Evolutionary conservation across 2,113 vertebrate genomes (phyloP), one percentile per base, ranked within the genome.

Genomic region (western clawed frog (Xenopus tropicalis)): DNA sequence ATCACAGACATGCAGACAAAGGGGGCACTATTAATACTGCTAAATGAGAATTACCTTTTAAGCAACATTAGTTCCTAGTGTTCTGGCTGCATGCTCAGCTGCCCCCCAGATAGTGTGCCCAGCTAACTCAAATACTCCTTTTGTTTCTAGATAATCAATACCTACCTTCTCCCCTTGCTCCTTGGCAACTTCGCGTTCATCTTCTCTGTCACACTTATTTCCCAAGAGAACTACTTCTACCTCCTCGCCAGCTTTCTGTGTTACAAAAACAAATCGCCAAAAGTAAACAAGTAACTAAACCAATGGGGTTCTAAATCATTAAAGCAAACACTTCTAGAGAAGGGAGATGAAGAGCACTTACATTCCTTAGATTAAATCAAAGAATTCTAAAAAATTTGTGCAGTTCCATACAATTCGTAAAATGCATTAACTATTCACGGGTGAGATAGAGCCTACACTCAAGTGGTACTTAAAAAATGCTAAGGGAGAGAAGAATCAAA

Each of bases 191-290:
- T 83, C 80, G 64, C 87, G 87, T 84, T 88, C 85, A 65, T 81
- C 77, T 71, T 89, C 85, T 80, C 83, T 86, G 83, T 90, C 88
- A 74, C 88, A 90, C 79, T 90, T 90, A 83, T 90, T 90, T 74
- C 88, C 88, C 82, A 90, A 70, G 78, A 90, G 81, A 82, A 90
- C 64, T 73, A 88, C 37, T n/a, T 89, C 88, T 68, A 88, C 86
- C 73, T 89, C 84, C 65, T 88, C 86, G 71, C 84, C 86, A 69
- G 85, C 82, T 85, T 88, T 86, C 87, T 90, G 70, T 72, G 72
- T 52, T 66, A 77, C 21, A 78, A 69, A 78, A 54, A 80, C 80
- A 57, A 69, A 81, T 65, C 57, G 79, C 82, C 81, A 86, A 0
- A 74, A 79, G 66, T 8, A 22, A 62, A 56, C 56, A 67, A 76